Evolutionary conservation across 2,888 invertebrate genomes (phyloP).

Genomic region (Helleia helle): DNA sequence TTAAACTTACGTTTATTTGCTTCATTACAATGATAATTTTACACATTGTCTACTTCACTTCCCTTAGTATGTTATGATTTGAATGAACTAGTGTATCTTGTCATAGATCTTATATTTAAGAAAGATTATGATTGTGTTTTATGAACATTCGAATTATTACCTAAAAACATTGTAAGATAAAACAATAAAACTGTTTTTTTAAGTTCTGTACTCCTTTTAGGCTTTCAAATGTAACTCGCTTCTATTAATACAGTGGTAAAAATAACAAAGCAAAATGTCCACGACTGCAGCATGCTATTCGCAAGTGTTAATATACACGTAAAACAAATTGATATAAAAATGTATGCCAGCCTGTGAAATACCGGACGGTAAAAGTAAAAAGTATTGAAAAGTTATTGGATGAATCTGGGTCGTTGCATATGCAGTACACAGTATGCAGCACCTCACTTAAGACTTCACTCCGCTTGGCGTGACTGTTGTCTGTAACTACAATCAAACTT

Average conservation of each 20-base stretch:
- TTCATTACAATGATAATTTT: background rate
- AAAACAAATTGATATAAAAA: background rate
- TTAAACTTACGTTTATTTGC: background rate
- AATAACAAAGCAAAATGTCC: background rate
- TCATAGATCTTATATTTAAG: no score
- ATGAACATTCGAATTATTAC: no score
- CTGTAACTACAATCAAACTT: slow-evolving; percentile 4
- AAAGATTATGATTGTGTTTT: no score
- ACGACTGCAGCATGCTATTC: background rate
- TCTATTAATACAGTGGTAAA: no score
- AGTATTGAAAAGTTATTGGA: slow-evolving; percentile 10
- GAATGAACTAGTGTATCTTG: no score
- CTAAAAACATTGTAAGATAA: no score
- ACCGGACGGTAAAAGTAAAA: background rate
- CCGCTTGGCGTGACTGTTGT: slow-evolving; percentile 7
- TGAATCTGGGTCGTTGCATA: slow-evolving; percentile 12
- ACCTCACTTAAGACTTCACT: slow-evolving; percentile 1
- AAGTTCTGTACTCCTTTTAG: no score
- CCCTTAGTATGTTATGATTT: no score
- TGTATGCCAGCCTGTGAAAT: slow-evolving; percentile 2
- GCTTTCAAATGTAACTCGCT: no score
- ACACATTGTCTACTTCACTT: background rate
- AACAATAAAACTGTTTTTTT: no score
- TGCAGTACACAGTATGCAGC: background rate
- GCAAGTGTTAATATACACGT: background rate